Evolutionary conservation across 2,113 vertebrate species (phyloP).

Genomic region (Natator depressus): DNA sequence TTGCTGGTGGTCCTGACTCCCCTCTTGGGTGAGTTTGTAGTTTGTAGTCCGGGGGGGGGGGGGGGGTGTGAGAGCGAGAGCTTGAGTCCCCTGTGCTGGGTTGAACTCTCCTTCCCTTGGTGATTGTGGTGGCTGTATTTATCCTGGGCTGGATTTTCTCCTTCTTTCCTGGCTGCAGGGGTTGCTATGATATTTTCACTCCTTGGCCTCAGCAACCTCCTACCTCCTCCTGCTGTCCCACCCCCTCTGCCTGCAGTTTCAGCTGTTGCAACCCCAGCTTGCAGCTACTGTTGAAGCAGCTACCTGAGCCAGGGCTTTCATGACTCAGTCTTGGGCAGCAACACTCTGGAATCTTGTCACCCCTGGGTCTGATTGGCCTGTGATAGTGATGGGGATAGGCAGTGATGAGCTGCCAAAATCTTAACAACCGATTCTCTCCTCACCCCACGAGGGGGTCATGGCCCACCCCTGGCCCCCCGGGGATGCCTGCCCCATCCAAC

Average conservation of each 20-base stretch:
- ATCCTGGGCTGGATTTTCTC: not conserved
- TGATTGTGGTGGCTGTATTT: not conserved
- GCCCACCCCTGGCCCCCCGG: too few relatives aligned
- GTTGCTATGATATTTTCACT: rapidly evolving
- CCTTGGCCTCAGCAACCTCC: not conserved
- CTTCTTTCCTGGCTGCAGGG: not conserved
- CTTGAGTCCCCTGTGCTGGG: not conserved
- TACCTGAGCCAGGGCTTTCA: not conserved
- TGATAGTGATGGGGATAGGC: not conserved
- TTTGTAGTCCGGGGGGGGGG: not conserved
- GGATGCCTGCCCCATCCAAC: too few relatives aligned
- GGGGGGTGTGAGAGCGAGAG: too few relatives aligned
- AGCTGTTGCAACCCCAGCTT: not conserved
- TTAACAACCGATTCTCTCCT: too few relatives aligned
- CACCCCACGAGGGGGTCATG: too few relatives aligned
- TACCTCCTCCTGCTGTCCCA: not conserved
- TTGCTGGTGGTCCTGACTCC: not conserved
- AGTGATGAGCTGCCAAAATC: too few relatives aligned
- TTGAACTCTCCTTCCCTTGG: not conserved
- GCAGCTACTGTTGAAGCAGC: not conserved
- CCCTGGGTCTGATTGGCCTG: not conserved
- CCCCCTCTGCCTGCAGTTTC: not conserved
- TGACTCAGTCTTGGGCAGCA: not conserved
- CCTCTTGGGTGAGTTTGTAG: not conserved
- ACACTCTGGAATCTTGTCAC: not conserved